phyloP scores from a whole-genome alignment of 2,888 invertebrate species.

The Melanostoma scalare region DNA sequence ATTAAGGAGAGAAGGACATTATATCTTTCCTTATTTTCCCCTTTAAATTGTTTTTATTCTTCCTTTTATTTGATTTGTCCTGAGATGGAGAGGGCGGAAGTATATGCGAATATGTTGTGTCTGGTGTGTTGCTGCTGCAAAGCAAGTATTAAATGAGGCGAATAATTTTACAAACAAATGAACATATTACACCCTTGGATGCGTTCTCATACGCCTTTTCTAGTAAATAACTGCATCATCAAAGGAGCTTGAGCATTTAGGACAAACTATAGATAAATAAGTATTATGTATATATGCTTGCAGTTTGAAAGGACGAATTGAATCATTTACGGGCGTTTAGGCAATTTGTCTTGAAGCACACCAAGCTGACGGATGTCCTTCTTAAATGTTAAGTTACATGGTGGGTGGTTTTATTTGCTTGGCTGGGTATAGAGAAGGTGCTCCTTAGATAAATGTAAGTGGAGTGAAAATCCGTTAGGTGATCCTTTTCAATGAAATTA shows the following conservation, averaged over 20 bases:
- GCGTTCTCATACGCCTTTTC: constrained; percentile 68
- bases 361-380: neutral
- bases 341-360: constrained; percentile 46
- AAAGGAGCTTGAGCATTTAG: constrained; percentile 45
- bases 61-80: constrained; percentile 20
- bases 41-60: constrained; percentile 8
- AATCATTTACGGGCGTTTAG: constrained; percentile 68
- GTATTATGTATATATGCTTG: constrained; percentile 1
- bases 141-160: constrained; percentile 70
- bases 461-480: neutral
- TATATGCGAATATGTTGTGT: constrained; percentile 45
- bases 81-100: constrained; percentile 44
- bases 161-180: constrained; percentile 73
- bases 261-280: neutral
- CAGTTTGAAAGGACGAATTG: constrained; percentile 40
- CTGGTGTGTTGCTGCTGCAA: constrained; percentile 11
- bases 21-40: constrained; percentile 14
- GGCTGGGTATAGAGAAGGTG: constrained; percentile 6
- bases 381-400: constrained; percentile 4
- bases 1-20: constrained; percentile 57
- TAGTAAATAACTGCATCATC: constrained; percentile 68
- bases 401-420: constrained; percentile 25
- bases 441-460: neutral
- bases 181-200: constrained; percentile 69
- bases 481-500: constrained; percentile 18